phyloP scores from a whole-genome alignment of 2,797 vertebrate species.

The Knipowitschia caucasica region DNA sequence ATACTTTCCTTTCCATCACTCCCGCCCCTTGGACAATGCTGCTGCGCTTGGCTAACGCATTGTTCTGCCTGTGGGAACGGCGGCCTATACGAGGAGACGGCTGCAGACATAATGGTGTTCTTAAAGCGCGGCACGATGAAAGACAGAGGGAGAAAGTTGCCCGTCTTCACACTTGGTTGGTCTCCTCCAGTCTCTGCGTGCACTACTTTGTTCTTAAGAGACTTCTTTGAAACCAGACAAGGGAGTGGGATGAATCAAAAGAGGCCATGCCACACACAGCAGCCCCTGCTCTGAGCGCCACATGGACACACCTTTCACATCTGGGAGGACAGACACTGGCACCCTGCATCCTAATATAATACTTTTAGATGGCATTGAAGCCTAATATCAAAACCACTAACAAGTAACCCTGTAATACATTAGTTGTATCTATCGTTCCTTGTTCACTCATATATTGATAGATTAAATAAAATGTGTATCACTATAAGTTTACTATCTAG shows the following conservation, averaged over 20 bases:
- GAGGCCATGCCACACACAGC: slow-evolving; percentile 86
- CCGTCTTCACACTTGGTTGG: slow-evolving; percentile 91
- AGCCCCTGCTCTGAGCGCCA: slow-evolving; percentile 54
- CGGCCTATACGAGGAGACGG: slow-evolving; percentile 76
- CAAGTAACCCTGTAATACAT: too few relatives aligned
- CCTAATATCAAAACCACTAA: too few relatives aligned
- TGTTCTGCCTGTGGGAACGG: slow-evolving; percentile 89
- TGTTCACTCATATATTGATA: too few relatives aligned
- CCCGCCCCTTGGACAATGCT: slow-evolving; percentile 62
- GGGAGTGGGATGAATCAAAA: slow-evolving; percentile 89
- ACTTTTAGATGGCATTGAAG: not conserved
- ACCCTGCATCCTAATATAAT: not conserved
- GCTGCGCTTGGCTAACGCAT: slow-evolving; percentile 70
- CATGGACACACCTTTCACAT: slow-evolving; percentile 24
- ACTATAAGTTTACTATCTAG: too few relatives aligned
- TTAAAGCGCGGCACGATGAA: slow-evolving; percentile 64
- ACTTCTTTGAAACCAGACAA: slow-evolving; percentile 87
- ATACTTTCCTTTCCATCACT: slow-evolving; percentile 76
- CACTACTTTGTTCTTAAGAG: slow-evolving; percentile 70
- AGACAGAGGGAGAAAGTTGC: slow-evolving; percentile 72
- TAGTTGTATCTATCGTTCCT: too few relatives aligned
- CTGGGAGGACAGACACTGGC: not conserved
- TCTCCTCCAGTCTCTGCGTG: slow-evolving; percentile 61
- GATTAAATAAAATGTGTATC: too few relatives aligned
- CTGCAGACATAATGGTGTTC: slow-evolving; percentile 79